These are phyloP conservation scores for Antheraea pernyi DNA, from an alignment of 1,140 invertebrate species.

Conservation along the genomic window DNA sequence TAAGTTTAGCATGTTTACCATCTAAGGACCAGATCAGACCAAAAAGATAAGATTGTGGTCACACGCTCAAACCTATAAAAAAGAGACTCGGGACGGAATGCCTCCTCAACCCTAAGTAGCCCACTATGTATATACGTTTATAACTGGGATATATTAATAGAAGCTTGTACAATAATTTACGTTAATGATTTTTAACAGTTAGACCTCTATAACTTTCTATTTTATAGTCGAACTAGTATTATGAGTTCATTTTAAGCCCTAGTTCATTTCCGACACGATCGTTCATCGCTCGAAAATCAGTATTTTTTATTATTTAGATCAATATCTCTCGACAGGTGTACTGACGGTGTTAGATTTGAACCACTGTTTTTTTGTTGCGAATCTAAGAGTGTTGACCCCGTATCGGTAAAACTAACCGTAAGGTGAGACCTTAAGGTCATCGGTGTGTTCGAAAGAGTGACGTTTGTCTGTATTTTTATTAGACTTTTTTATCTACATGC, in stretches of 20 bases:
- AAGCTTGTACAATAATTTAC: no score
- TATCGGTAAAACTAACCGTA: conserved; percentile 10
- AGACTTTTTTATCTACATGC: background rate
- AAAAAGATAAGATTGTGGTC: background rate
- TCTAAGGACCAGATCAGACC: no score
- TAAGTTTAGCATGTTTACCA: no score
- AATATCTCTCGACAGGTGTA: conserved; percentile 9
- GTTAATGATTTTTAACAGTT: no score
- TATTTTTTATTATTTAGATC: background rate
- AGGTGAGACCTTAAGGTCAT: conserved; percentile 13
- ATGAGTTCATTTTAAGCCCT: background rate
- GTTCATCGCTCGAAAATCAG: background rate
- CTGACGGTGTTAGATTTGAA: conserved; percentile 1
- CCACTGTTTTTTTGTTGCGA: conserved; percentile 4
- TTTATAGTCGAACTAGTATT: background rate
- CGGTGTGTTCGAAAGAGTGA: background rate
- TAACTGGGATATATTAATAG: no score
- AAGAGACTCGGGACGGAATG: no score
- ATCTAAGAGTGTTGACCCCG: conserved; percentile 4
- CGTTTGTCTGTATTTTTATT: background rate
- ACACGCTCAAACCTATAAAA: no score
- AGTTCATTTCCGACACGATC: background rate
- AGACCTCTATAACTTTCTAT: background rate
- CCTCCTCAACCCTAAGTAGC: no score
- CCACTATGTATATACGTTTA: no score